A percentile compares a stretch with the other conserved stretches of the same genome.
Conservation (phyloP, 1,140 invertebrate genomes). For the Platyscapa corneri region DNA sequence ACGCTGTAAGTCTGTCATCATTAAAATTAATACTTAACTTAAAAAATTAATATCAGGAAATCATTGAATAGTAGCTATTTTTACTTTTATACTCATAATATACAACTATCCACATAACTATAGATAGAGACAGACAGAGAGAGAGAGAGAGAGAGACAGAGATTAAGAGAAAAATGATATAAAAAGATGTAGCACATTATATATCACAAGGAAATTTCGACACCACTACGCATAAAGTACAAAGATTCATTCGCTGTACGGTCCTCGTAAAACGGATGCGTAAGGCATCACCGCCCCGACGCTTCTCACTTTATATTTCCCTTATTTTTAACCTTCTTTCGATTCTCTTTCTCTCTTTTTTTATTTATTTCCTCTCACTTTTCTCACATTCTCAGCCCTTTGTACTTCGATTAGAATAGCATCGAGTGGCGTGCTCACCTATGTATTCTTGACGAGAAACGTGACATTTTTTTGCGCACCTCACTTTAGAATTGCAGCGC, state of each 20-base stretch:
- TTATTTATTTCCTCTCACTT: slow-evolving; percentile 28
- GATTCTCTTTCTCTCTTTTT: not conserved
- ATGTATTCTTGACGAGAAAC: slow-evolving; percentile 51
- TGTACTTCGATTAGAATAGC: slow-evolving; percentile 4
- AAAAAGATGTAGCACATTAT: too few relatives aligned
- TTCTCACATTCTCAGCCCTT: slow-evolving; percentile 8
- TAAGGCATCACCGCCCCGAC: not conserved
- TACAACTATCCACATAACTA: too few relatives aligned
- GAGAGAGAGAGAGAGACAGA: not conserved
- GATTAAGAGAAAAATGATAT: too few relatives aligned
- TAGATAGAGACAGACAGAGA: too few relatives aligned
- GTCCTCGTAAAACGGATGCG: not conserved
- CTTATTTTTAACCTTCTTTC: not conserved
- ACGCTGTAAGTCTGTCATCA: not conserved
- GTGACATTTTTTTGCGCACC: slow-evolving; percentile 57
- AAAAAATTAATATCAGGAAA: not conserved
- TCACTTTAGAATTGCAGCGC: slow-evolving; percentile 38
- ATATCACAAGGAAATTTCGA: not conserved
- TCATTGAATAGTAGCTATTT: not conserved
- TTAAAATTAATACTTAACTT: not conserved
- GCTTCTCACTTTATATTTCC: not conserved
- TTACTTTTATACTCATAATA: not conserved
- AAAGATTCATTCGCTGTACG: not conserved
- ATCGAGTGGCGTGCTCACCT: not conserved
- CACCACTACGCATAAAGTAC: not conserved